These are phyloP conservation scores for Mirza zaza DNA, from an alignment of 2,113 vertebrate species.

Conservation along the genomic window DNA sequence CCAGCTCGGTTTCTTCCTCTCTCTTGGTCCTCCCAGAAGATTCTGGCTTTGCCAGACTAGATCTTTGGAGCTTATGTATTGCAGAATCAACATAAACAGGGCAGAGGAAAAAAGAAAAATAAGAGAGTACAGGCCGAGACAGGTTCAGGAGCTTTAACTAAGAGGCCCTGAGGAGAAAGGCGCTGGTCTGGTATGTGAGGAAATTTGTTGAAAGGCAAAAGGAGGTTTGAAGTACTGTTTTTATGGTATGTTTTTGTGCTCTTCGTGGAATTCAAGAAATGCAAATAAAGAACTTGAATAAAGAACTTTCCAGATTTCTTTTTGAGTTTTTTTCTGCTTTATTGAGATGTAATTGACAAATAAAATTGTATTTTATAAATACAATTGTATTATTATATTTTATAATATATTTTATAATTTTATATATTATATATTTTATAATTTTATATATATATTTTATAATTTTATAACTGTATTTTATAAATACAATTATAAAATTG, in stretches of 20 bases:
- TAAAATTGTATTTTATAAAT: neutral
- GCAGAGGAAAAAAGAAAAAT: neutral
- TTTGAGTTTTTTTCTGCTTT: neutral
- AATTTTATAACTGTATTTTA: too few relatives aligned
- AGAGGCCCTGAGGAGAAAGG: neutral
- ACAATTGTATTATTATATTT: too few relatives aligned
- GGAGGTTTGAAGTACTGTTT: conserved; percentile 13
- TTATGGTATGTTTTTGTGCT: neutral
- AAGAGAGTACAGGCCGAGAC: neutral
- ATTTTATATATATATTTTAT: too few relatives aligned
- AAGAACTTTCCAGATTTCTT: conserved; percentile 6
- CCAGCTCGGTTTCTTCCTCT: neutral
- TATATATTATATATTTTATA: too few relatives aligned
- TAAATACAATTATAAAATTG: too few relatives aligned
- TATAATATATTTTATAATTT: too few relatives aligned
- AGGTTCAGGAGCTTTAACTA: neutral
- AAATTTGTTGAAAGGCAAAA: neutral
- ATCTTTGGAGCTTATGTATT: neutral
- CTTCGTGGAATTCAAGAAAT: conserved; percentile 16
- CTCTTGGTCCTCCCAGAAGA: neutral
- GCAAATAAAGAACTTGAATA: neutral
- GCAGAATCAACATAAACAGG: neutral
- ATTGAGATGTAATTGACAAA: neutral
- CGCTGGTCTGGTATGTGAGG: neutral
- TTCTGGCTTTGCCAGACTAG: neutral